Evolutionary conservation across 2,888 invertebrate species (phyloP).

Genomic region (Drosophila recens): DNA sequence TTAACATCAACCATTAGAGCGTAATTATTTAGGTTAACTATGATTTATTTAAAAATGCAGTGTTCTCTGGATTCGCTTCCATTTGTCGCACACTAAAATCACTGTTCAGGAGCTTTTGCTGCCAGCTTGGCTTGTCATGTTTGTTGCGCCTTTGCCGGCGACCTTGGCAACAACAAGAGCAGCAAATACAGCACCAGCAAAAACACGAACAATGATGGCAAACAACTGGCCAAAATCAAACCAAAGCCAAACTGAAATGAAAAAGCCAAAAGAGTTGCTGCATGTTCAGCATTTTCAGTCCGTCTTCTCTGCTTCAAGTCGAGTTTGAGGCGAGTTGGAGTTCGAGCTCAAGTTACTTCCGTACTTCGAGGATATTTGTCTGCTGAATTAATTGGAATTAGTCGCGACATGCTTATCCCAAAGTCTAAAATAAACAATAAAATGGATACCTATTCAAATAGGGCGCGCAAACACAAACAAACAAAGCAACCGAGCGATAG

Average conservation of each 20-base stretch:
- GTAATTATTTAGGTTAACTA: too few species aligned
- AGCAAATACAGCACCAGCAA: slow-evolving; percentile 25
- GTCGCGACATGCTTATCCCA: slow-evolving; percentile 82
- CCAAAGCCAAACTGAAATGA: slow-evolving; percentile 32
- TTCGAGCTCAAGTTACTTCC: slow-evolving; percentile 66
- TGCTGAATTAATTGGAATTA: slow-evolving; percentile 82
- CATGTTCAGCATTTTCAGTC: slow-evolving; percentile 70
- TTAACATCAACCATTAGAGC: too few species aligned
- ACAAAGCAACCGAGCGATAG: slow-evolving; percentile 16
- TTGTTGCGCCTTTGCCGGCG: slow-evolving; percentile 61
- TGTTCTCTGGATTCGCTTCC: not conserved
- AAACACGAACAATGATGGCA: slow-evolving; percentile 48
- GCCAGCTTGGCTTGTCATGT: slow-evolving; percentile 47
- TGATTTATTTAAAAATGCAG: not conserved
- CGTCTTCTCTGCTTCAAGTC: slow-evolving; percentile 24
- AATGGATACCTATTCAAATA: slow-evolving; percentile 81
- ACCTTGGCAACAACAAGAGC: slow-evolving; percentile 70
- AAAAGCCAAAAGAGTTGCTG: slow-evolving; percentile 57
- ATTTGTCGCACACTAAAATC: not conserved
- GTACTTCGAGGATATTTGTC: slow-evolving; percentile 79
- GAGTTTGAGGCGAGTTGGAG: slow-evolving; percentile 43
- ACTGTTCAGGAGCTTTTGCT: slow-evolving; percentile 42
- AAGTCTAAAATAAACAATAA: slow-evolving; percentile 81
- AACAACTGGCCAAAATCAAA: slow-evolving; percentile 67
- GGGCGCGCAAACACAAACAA: slow-evolving; percentile 57